These are phyloP conservation scores for Alethe castanea DNA, from an alignment of 2,113 vertebrate species.

Conservation along the genomic window DNA sequence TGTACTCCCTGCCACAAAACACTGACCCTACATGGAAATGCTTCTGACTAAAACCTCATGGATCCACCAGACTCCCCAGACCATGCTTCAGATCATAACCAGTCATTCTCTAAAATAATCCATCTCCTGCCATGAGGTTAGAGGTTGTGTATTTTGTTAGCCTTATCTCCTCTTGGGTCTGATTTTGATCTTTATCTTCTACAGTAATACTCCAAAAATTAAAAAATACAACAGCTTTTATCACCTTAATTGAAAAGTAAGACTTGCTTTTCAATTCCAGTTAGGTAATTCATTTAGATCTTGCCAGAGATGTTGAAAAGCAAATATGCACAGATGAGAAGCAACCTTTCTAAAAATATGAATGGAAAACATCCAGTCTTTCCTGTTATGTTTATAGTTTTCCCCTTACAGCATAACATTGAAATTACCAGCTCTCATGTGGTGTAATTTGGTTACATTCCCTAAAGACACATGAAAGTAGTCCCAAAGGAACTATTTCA, in stretches of 20 bases:
- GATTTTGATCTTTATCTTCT: constrained; percentile 23
- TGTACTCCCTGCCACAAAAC: neutral
- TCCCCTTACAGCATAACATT: constrained; percentile 13
- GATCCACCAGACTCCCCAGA: neutral
- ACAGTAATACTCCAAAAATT: neutral
- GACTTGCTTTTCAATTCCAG: constrained; percentile 23
- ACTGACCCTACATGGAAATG: neutral
- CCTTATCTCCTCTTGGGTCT: neutral
- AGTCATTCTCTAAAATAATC: neutral
- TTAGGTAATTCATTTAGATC: constrained; percentile 42
- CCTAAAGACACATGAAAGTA: constrained; percentile 51
- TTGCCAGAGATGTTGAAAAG: constrained; percentile 30
- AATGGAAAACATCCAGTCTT: constrained; percentile 59
- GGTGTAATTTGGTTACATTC: constrained; percentile 49
- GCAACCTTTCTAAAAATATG: constrained; percentile 52
- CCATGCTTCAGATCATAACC: neutral
- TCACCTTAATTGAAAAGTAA: constrained; percentile 37
- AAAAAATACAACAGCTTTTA: constrained; percentile 7
- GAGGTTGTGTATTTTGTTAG: neutral
- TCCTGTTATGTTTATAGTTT: constrained; percentile 60
- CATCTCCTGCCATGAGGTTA: neutral
- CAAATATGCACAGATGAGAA: constrained; percentile 36
- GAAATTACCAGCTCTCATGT: constrained; percentile 53
- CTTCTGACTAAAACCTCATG: neutral
- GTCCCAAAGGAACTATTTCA: constrained; percentile 17